These are phyloP conservation scores for Antheraea pernyi DNA, from an alignment of 1,140 invertebrate genomes.

Conservation along the genomic window DNA sequence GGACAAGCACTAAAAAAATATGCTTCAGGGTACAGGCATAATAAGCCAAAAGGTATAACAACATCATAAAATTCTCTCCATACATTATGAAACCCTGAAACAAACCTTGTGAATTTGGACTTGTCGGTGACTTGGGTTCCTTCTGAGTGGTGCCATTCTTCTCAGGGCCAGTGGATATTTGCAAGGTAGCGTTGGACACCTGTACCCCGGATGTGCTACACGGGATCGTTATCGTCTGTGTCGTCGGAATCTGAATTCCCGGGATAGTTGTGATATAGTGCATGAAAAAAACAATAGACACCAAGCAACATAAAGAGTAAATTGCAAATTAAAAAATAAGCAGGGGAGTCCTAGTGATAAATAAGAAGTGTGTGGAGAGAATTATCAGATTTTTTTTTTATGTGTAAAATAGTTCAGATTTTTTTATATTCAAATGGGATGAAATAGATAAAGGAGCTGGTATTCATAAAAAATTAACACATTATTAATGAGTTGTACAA, in stretches of 20 bases:
- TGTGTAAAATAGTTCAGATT: too few species aligned
- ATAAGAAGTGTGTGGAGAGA: slow-evolving; percentile 23
- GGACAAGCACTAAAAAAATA: too few species aligned
- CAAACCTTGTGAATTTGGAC: slow-evolving; percentile 49
- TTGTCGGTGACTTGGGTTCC: slow-evolving; percentile 37
- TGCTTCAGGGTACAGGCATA: too few species aligned
- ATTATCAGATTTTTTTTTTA: slow-evolving; percentile 15
- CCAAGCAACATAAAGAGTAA: slow-evolving; percentile 42
- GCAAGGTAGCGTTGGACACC: not conserved
- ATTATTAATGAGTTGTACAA: too few species aligned
- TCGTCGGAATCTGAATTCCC: slow-evolving; percentile 52
- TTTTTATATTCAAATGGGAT: too few species aligned
- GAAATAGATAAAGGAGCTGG: too few species aligned
- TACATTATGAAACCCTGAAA: slow-evolving; percentile 18
- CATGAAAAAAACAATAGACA: slow-evolving; percentile 38
- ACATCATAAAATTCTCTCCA: slow-evolving; percentile 25
- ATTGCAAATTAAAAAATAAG: slow-evolving; percentile 34
- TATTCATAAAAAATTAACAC: too few species aligned
- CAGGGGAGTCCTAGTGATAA: slow-evolving; percentile 18
- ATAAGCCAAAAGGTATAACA: not conserved
- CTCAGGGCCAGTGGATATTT: slow-evolving; percentile 15
- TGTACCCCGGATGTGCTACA: slow-evolving; percentile 34
- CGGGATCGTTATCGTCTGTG: slow-evolving; percentile 47
- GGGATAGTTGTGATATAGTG: slow-evolving; percentile 67
- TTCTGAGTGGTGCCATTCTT: slow-evolving; percentile 20